Conservation (phyloP, 2,113 vertebrate genomes). For the Tychaedon coryphoeus region DNA sequence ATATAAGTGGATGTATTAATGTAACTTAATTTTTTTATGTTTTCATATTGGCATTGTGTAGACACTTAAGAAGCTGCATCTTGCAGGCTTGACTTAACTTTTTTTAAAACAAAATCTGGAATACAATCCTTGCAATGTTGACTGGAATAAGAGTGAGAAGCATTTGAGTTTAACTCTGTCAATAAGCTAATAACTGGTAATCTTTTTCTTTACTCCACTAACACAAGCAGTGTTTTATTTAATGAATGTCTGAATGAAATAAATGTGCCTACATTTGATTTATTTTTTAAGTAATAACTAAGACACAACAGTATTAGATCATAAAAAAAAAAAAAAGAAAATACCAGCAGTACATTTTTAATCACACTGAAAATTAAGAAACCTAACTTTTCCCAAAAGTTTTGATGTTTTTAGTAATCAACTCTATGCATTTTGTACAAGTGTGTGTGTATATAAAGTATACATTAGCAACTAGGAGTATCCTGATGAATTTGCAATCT, state of each 20-base stretch:
- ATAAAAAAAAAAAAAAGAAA: constrained; percentile 50
- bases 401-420: constrained; percentile 76
- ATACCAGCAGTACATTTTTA: constrained; percentile 81
- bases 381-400: constrained; percentile 71
- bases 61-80: constrained; percentile 90
- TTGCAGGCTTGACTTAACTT: constrained; percentile 97
- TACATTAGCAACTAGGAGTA: constrained; percentile 46
- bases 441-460: constrained; percentile 67
- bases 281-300: constrained; percentile 68
- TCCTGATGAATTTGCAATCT: constrained; percentile 68
- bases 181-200: constrained; percentile 78
- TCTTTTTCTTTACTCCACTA: constrained; percentile 75
- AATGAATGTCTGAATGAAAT: constrained; percentile 78
- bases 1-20: constrained; percentile 94
- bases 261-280: constrained; percentile 81
- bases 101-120: constrained; percentile 80
- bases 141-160: constrained; percentile 81
- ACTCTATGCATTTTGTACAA: constrained; percentile 83
- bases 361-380: constrained; percentile 77
- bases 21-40: constrained; percentile 98
- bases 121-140: constrained; percentile 81
- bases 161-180: constrained; percentile 73
- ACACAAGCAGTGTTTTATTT: constrained; percentile 86
- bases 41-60: constrained; percentile 93
- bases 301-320: constrained; percentile 78